Evolutionary conservation across 2,797 vertebrate species (phyloP).

Genomic region (Peromyscus eremicus): DNA sequence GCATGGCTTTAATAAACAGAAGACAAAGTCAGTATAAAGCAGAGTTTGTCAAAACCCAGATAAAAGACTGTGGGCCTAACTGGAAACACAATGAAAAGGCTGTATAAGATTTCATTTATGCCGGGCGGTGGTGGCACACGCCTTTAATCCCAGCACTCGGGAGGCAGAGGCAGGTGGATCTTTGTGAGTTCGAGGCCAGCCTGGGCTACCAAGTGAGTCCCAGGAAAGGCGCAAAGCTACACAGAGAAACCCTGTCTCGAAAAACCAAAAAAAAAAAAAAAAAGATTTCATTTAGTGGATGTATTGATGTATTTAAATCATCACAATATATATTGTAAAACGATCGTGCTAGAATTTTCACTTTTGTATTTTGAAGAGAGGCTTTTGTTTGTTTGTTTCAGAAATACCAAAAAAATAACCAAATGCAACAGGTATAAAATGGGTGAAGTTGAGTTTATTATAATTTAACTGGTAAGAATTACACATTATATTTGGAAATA

Average conservation of each 20-base stretch:
- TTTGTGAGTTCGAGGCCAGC: no score
- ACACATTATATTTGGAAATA: background rate
- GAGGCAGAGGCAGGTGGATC: no score
- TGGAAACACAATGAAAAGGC: background rate
- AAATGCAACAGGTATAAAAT: fast-evolving
- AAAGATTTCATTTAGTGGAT: background rate
- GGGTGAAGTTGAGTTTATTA: background rate
- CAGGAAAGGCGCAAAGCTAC: no score
- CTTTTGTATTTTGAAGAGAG: background rate
- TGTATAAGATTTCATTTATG: background rate
- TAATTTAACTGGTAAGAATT: background rate
- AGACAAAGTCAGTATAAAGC: no score
- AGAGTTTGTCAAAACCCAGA: background rate
- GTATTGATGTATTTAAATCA: background rate
- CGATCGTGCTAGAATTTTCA: background rate
- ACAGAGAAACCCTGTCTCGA: no score
- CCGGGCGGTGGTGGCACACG: no score
- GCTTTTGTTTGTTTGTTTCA: background rate
- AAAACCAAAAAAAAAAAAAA: no score
- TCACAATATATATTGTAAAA: background rate
- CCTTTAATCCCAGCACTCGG: no score
- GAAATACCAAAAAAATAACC: background rate
- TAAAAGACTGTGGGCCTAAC: background rate
- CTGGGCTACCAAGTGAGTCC: no score
- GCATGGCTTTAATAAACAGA: background rate